Conservation (phyloP, 2,888 invertebrate species). For the Tromatobia lineatoria region DNA sequence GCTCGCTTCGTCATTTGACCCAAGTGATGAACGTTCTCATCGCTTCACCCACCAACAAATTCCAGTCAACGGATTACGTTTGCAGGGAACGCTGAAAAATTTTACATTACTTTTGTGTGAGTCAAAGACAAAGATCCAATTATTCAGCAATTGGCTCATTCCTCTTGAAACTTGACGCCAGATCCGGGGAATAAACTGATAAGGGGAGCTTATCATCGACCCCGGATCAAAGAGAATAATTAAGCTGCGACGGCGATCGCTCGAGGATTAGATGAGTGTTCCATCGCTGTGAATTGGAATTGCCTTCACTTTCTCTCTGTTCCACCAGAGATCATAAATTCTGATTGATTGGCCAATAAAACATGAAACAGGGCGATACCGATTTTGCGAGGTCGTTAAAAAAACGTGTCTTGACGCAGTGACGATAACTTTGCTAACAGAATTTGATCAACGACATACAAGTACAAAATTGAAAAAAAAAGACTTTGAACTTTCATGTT, state of each 20-base stretch:
- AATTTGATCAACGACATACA: neutral
- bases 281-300: neutral
- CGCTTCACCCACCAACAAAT: neutral
- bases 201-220: constrained; percentile 27
- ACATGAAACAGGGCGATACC: neutral
- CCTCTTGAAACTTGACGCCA: neutral
- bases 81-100: neutral
- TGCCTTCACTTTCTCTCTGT: neutral
- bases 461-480: neutral
- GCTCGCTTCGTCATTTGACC: constrained; percentile 17
- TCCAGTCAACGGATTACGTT: neutral
- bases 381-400: neutral
- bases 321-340: no score
- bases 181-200: neutral
- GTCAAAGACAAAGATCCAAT: neutral
- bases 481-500: neutral
- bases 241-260: constrained; percentile 29
- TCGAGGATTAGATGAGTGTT: constrained; percentile 27
- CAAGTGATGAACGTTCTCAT: neutral
- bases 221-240: constrained; percentile 53
- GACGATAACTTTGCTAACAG: neutral
- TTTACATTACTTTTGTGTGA: neutral
- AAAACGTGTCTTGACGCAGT: neutral
- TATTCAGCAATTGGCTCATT: no score
- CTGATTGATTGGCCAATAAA: neutral